phyloP scores from a whole-genome alignment of 2,888 invertebrate genomes.

The Anthrax anthrax region DNA sequence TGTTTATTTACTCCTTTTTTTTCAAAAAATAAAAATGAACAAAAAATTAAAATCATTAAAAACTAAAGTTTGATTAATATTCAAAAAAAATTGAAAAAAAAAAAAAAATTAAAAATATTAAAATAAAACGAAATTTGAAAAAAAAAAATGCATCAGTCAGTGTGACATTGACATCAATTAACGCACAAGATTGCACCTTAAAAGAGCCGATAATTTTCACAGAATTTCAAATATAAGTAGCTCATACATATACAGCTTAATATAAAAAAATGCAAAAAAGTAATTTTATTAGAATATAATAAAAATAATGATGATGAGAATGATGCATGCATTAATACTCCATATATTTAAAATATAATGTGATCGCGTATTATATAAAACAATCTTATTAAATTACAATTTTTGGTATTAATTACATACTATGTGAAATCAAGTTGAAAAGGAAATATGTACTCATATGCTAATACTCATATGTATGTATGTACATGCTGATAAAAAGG shows the following conservation, averaged over 20 bases:
- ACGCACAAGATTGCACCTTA: not conserved
- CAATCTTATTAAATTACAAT: conserved; percentile 10
- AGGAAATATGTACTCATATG: too few relatives aligned
- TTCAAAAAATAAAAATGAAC: too few relatives aligned
- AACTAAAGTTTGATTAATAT: not conserved
- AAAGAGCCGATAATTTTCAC: not conserved
- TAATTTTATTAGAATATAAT: not conserved
- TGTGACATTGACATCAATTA: not conserved
- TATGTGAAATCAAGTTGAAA: not conserved
- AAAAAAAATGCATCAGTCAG: not conserved
- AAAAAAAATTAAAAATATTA: not conserved
- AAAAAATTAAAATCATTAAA: too few relatives aligned
- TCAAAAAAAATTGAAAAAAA: not conserved
- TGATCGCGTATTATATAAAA: not conserved
- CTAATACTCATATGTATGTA: too few relatives aligned
- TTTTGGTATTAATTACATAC: conserved; percentile 9
- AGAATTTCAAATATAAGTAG: not conserved
- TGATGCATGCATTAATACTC: not conserved
- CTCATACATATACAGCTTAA: not conserved
- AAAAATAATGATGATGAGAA: not conserved
- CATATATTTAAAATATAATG: not conserved
- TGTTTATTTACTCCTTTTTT: too few relatives aligned
- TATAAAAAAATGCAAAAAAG: too few relatives aligned
- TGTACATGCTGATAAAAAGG: too few relatives aligned
- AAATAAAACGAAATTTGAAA: not conserved